A percentile compares a stretch with the other conserved stretches of the same genome.
Conservation (phyloP, 2,113 vertebrate species). For the Xenus cinereus region DNA sequence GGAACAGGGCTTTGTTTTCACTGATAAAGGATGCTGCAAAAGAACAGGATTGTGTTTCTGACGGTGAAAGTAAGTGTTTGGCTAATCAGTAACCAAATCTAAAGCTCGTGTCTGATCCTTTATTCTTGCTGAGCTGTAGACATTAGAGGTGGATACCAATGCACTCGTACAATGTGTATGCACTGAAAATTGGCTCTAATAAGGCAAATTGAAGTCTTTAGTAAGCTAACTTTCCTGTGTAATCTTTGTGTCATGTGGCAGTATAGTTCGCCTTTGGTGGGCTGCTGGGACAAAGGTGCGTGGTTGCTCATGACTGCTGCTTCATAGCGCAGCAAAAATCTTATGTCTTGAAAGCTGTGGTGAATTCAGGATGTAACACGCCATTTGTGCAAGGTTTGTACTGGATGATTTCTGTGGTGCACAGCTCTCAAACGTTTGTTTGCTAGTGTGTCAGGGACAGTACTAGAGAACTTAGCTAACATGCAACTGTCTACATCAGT, state of each 20-base stretch:
- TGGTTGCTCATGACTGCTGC: neutral
- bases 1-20: neutral
- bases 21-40: neutral
- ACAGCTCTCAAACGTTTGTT: neutral
- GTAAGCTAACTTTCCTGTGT: neutral
- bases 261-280: neutral
- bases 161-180: rapidly evolving
- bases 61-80: neutral
- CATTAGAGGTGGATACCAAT: neutral
- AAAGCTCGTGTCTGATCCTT: neutral
- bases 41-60: neutral
- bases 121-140: neutral
- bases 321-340: neutral
- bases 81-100: neutral
- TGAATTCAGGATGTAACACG: neutral
- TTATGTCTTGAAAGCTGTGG: neutral
- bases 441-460: neutral
- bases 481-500: neutral
- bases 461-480: neutral
- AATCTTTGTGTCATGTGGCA: neutral
- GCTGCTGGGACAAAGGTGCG: rapidly evolving
- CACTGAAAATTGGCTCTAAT: neutral
- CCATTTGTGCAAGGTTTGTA: neutral
- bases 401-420: neutral
- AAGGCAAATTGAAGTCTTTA: neutral